Evolutionary conservation across 2,113 vertebrate genomes (phyloP).

Genomic region (Ciconia boyciana): DNA sequence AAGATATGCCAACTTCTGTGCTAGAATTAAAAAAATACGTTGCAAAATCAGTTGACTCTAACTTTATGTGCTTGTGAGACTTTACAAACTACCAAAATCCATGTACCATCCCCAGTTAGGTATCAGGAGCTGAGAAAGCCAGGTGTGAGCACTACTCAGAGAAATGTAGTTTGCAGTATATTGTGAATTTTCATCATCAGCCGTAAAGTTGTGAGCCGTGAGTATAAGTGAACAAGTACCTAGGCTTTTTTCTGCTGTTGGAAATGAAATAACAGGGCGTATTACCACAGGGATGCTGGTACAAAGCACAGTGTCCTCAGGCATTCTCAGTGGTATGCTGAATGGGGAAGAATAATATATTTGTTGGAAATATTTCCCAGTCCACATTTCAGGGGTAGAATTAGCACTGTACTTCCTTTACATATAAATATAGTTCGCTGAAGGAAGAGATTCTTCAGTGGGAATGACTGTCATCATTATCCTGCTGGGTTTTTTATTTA

Average conservation of each 20-base stretch:
- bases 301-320: neutral
- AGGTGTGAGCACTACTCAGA: neutral
- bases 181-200: neutral
- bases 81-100: neutral
- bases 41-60: neutral
- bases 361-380: slow-evolving; percentile 7
- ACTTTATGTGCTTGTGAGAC: neutral
- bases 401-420: slow-evolving; percentile 4
- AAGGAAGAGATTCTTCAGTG: neutral
- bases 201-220: neutral
- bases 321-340: neutral
- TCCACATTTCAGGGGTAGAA: neutral
- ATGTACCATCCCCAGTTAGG: neutral
- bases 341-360: neutral
- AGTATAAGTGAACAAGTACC: neutral
- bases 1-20: neutral
- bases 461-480: neutral
- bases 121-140: neutral
- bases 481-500: slow-evolving; percentile 8
- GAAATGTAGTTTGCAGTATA: neutral
- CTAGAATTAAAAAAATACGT: neutral
- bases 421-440: neutral
- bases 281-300: neutral
- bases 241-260: neutral
- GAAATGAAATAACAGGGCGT: neutral